phyloP scores from a whole-genome alignment of 2,888 invertebrate species.

The Orgyia antiqua region DNA sequence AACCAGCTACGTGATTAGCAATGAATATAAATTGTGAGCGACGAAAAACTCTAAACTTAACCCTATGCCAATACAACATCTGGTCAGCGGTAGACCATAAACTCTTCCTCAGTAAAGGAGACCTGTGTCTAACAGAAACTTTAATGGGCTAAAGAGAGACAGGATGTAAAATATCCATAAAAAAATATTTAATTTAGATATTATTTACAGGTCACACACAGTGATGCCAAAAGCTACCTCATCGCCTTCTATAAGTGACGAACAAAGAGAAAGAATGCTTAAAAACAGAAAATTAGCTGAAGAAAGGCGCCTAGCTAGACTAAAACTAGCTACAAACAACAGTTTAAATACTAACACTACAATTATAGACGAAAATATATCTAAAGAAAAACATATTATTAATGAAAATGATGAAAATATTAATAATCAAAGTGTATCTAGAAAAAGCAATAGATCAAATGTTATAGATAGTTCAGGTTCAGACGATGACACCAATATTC shows the following conservation, averaged over 20 bases:
- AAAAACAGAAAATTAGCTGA: conserved; percentile 82
- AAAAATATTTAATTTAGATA: too few relatives aligned
- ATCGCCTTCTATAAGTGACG: conserved; percentile 75
- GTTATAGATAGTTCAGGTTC: conserved; percentile 27
- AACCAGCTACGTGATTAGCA: too few relatives aligned
- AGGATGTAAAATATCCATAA: too few relatives aligned
- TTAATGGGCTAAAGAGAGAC: too few relatives aligned
- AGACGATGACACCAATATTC: conserved; percentile 32
- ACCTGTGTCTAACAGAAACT: too few relatives aligned
- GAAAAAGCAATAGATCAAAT: conserved; percentile 10
- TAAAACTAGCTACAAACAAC: conserved; percentile 34
- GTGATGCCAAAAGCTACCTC: conserved; percentile 58
- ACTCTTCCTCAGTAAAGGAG: too few relatives aligned
- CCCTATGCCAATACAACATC: too few relatives aligned
- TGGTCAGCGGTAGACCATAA: too few relatives aligned
- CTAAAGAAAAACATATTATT: conserved; percentile 6
- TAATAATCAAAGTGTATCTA: not conserved
- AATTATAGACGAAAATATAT: conserved; percentile 6
- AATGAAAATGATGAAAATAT: conserved; percentile 3
- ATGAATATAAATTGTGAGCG: too few relatives aligned
- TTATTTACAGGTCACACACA: conserved; percentile 40
- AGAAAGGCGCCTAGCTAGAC: conserved; percentile 78
- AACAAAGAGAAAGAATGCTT: conserved; percentile 82
- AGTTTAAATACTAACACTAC: not conserved
- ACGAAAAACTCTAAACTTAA: too few relatives aligned